Evolutionary conservation across 2,888 invertebrate genomes (phyloP).

Genomic region (Meteorus colon): DNA sequence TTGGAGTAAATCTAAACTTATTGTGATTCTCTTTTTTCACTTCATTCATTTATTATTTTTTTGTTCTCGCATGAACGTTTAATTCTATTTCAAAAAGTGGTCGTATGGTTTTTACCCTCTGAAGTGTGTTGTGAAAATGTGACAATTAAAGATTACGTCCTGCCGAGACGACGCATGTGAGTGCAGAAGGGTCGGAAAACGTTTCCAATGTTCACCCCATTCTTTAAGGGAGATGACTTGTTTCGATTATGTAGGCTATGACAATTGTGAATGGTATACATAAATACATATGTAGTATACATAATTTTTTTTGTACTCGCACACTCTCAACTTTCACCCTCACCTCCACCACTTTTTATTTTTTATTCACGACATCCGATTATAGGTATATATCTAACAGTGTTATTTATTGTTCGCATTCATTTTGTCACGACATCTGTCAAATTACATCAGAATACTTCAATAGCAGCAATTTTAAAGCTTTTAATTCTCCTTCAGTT

Average conservation of each 20-base stretch:
- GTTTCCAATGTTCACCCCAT: not conserved
- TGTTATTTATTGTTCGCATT: conserved; percentile 33
- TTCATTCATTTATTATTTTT: not conserved
- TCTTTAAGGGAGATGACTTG: conserved; percentile 17
- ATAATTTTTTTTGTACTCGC: conserved; percentile 11
- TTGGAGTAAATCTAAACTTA: not conserved
- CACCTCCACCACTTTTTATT: not conserved
- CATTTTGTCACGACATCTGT: conserved; percentile 39
- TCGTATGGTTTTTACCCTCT: not conserved
- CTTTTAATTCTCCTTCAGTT: conserved; percentile 14
- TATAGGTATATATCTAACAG: conserved; percentile 7
- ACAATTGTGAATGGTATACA: conserved; percentile 16
- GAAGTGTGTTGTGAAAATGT: not conserved
- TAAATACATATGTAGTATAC: conserved; percentile 4
- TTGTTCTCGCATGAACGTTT: not conserved
- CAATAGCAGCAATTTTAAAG: conserved; percentile 21
- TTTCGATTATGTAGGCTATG: conserved; percentile 23
- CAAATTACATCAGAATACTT: conserved; percentile 31
- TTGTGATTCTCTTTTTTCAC: not conserved
- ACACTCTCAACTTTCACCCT: conserved; percentile 21
- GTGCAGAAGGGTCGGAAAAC: conserved; percentile 34
- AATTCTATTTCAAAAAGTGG: not conserved
- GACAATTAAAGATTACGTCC: conserved; percentile 51
- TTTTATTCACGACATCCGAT: conserved; percentile 37
- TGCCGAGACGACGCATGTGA: conserved; percentile 38